A percentile compares a stretch with the other conserved stretches of the same genome.
Evolutionary conservation across 53 echinoderm and acorn worm species (phyloP).

Genomic region (Crossaster papposus): DNA sequence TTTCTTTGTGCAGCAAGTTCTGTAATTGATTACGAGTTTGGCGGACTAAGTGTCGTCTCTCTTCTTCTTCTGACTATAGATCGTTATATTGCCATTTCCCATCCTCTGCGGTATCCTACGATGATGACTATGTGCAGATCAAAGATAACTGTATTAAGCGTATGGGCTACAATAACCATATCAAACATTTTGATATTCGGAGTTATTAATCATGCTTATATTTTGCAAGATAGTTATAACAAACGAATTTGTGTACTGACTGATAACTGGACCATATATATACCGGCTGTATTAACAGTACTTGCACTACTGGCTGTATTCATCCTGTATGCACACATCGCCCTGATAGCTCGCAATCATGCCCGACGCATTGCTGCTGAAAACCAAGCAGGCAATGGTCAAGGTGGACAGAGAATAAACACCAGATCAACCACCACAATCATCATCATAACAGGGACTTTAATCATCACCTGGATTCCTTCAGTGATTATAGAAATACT

Average conservation of each 20-base stretch:
- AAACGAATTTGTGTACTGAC: not conserved
- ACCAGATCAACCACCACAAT: slow-evolving; percentile 33
- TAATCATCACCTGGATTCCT: slow-evolving; percentile 17
- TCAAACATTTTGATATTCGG: not conserved
- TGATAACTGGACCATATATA: not conserved
- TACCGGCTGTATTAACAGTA: not conserved
- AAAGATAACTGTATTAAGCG: not conserved
- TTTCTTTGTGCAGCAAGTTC: not conserved
- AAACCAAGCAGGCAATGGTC: slow-evolving; percentile 29
- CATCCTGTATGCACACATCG: not conserved
- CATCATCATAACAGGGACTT: slow-evolving; percentile 4
- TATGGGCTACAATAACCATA: not conserved
- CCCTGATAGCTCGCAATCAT: slow-evolving; percentile 1
- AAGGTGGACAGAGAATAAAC: slow-evolving; percentile 28
- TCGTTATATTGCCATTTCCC: not conserved
- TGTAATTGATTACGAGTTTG: not conserved
- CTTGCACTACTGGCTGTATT: not conserved
- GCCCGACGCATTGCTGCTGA: slow-evolving; percentile 13
- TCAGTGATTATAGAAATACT: not conserved
- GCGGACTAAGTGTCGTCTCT: not conserved
- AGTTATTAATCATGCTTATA: not conserved
- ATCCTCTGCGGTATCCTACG: not conserved
- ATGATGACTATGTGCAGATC: not conserved
- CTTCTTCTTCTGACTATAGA: not conserved
- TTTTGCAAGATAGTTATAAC: not conserved